These are phyloP conservation scores for Brachyalestes nurse DNA, from an alignment of 2,797 vertebrate species.

Conservation along the genomic window DNA sequence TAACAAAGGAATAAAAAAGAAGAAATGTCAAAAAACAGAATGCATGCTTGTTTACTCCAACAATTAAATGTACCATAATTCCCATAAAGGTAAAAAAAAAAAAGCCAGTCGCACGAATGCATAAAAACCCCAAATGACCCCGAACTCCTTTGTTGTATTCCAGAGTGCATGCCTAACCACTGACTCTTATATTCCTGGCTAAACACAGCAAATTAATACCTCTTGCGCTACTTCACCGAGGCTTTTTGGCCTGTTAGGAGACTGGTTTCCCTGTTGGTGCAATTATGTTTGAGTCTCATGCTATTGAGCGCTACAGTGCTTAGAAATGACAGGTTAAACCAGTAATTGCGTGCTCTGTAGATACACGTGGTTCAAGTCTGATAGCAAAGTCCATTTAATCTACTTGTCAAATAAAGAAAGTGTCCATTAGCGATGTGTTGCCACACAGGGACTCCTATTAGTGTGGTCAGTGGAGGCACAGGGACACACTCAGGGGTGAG, in stretches of 20 bases:
- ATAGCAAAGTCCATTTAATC: constrained; percentile 17
- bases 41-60: background rate
- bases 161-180: background rate
- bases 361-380: background rate
- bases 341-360: background rate
- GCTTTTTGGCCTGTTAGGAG: background rate
- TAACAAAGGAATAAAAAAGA: background rate
- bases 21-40: background rate
- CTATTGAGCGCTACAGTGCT: background rate
- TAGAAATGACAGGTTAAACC: constrained; percentile 14
- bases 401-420: constrained; percentile 4
- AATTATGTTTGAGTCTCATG: background rate
- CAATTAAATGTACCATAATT: background rate
- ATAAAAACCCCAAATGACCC: constrained; percentile 6
- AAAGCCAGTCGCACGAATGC: constrained; percentile 1
- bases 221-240: background rate
- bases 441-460: background rate
- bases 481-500: background rate
- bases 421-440: background rate
- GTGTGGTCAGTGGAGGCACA: constrained; percentile 1
- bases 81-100: background rate
- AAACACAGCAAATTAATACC: constrained; percentile 5
- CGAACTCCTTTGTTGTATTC: background rate
- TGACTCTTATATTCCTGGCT: constrained; percentile 16
- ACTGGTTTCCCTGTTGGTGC: background rate